These are phyloP conservation scores for Mobula birostris DNA, from an alignment of 2,113 vertebrate species.

Conservation along the genomic window DNA sequence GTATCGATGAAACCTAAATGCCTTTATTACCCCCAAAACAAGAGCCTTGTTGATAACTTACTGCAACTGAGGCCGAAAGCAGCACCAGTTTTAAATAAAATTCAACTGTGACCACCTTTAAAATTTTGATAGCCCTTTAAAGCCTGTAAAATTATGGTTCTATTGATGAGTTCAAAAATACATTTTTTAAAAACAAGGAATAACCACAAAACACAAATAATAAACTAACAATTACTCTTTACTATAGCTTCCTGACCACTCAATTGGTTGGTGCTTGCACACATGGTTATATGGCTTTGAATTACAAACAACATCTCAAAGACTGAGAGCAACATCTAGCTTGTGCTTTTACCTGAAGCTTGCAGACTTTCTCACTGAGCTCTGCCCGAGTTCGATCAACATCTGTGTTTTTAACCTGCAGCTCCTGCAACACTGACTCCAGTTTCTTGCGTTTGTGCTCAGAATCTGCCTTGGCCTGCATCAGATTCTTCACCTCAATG, in stretches of 20 bases:
- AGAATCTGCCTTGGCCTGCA: constrained; percentile 80
- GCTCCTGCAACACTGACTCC: constrained; percentile 78
- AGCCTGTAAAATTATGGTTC: background rate
- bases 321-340: background rate
- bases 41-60: background rate
- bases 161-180: background rate
- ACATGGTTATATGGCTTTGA: too few relatives aligned
- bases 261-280: background rate
- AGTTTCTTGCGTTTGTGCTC: constrained; percentile 91
- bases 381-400: constrained; percentile 74
- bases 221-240: background rate
- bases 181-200: background rate
- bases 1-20: background rate
- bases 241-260: background rate
- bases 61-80: background rate
- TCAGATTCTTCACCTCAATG: constrained; percentile 81
- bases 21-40: background rate
- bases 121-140: background rate
- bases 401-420: constrained; percentile 80
- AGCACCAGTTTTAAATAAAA: background rate
- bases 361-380: constrained; percentile 69
- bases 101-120: background rate
- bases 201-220: background rate
- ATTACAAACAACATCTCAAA: background rate
- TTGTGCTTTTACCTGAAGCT: constrained; percentile 70